Evolutionary conservation across 2,888 invertebrate genomes (phyloP).

Genomic region (Brachynemurus nebulosus): DNA sequence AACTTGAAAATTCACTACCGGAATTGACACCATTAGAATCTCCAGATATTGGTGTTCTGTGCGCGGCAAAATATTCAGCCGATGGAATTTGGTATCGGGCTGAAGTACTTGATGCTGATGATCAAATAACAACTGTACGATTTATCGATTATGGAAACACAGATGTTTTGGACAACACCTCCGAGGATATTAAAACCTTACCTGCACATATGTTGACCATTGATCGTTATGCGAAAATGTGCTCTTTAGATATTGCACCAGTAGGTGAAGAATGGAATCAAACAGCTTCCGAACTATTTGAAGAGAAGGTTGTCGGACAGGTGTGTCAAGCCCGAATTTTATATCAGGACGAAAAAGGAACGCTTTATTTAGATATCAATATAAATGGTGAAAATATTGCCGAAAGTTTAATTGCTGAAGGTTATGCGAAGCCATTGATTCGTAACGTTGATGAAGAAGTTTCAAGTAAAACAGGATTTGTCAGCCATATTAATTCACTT

Average conservation of each 20-base stretch:
- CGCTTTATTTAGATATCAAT: slow-evolving; percentile 50
- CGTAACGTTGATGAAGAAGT: slow-evolving; percentile 33
- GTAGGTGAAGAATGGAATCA: slow-evolving; percentile 51
- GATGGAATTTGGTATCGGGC: slow-evolving; percentile 90
- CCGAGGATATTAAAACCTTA: slow-evolving; percentile 44
- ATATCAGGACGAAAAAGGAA: slow-evolving; percentile 42
- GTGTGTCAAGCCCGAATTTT: slow-evolving; percentile 22
- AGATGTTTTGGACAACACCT: slow-evolving; percentile 51
- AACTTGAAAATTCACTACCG: slow-evolving; percentile 43
- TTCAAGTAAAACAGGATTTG: slow-evolving; percentile 44
- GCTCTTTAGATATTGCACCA: slow-evolving; percentile 53
- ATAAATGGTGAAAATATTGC: slow-evolving; percentile 44
- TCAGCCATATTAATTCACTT: slow-evolving; percentile 52
- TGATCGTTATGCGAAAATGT: slow-evolving; percentile 44
- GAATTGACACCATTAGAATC: slow-evolving; percentile 39
- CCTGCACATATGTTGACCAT: slow-evolving; percentile 41
- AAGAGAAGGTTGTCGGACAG: slow-evolving; percentile 18
- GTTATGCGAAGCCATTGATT: slow-evolving; percentile 35
- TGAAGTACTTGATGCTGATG: slow-evolving; percentile 64
- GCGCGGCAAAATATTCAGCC: slow-evolving; percentile 65
- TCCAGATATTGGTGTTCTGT: slow-evolving; percentile 46
- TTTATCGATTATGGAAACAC: slow-evolving; percentile 72
- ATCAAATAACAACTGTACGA: slow-evolving; percentile 59
- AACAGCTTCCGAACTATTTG: slow-evolving; percentile 41
- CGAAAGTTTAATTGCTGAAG: slow-evolving; percentile 43